Conservation (phyloP, 2,888 invertebrate species). For the Pimpla rufipes region DNA sequence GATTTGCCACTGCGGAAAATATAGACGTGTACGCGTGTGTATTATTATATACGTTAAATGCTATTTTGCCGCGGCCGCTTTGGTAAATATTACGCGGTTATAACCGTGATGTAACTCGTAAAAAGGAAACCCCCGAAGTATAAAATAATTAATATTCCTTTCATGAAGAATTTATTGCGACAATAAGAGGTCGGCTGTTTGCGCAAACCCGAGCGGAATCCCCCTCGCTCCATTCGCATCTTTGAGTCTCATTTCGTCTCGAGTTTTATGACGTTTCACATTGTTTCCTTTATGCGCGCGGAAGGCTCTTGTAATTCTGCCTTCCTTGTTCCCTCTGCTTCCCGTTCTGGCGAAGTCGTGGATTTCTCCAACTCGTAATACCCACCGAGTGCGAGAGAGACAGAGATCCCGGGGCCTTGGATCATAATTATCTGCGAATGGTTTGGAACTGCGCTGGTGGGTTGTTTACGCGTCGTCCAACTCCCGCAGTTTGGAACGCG, state of each 20-base stretch:
- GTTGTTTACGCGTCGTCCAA: constrained; percentile 74
- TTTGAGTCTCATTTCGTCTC: constrained; percentile 41
- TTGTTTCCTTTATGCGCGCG: constrained; percentile 38
- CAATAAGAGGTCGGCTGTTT: constrained; percentile 29
- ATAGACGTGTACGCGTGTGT: constrained; percentile 13
- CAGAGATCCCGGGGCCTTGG: constrained; percentile 50
- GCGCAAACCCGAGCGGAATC: constrained; percentile 15
- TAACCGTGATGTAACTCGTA: constrained; percentile 15
- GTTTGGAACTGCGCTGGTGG: constrained; percentile 71
- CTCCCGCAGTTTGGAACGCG: constrained; percentile 69
- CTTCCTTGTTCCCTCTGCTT: constrained; percentile 46
- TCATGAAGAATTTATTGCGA: constrained; percentile 59
- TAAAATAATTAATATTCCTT: constrained; percentile 62
- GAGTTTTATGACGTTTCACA: constrained; percentile 52
- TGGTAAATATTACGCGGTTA: not conserved
- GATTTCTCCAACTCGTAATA: constrained; percentile 53
- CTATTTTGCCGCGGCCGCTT: not conserved
- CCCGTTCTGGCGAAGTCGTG: constrained; percentile 48
- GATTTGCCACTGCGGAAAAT: constrained; percentile 38
- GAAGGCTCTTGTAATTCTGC: constrained; percentile 25
- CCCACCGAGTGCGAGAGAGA: constrained; percentile 20
- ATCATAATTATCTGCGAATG: constrained; percentile 82
- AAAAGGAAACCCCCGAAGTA: constrained; percentile 25
- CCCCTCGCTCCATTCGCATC: constrained; percentile 20
- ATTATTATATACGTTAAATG: not conserved